phyloP scores from a whole-genome alignment of 2,888 invertebrate species.

The Monoplex corrugatus region DNA sequence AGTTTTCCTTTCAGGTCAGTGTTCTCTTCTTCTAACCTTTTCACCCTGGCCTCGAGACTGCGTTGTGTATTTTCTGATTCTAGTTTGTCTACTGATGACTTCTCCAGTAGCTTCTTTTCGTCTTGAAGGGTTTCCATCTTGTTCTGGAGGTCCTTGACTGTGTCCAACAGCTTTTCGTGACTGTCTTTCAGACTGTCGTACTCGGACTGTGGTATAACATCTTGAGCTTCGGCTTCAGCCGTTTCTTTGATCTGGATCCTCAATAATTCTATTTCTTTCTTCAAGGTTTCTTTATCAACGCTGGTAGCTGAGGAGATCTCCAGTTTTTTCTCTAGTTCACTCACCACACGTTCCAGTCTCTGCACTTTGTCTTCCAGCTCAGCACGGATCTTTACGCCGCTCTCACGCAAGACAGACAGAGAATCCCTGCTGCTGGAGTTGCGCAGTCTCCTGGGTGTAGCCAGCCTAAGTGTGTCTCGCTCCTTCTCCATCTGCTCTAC shows the following conservation, averaged over 20 bases:
- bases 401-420: constrained; percentile 50
- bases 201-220: constrained; percentile 49
- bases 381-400: constrained; percentile 80
- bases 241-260: constrained; percentile 42
- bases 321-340: constrained; percentile 63
- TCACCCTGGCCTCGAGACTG: constrained; percentile 76
- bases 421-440: constrained; percentile 48
- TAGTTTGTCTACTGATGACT: constrained; percentile 16
- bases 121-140: constrained; percentile 73
- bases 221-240: constrained; percentile 63
- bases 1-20: constrained; percentile 44
- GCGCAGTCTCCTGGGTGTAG: neutral
- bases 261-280: constrained; percentile 57
- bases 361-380: constrained; percentile 78
- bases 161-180: constrained; percentile 54
- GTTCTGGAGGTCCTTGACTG: constrained; percentile 80
- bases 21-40: constrained; percentile 79
- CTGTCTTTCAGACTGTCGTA: constrained; percentile 31
- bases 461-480: constrained; percentile 47
- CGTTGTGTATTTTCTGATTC: neutral
- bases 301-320: constrained; percentile 29
- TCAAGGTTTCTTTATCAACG: constrained; percentile 54
- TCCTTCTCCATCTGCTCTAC: constrained; percentile 61
- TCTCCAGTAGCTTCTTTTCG: constrained; percentile 57
- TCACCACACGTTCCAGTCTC: constrained; percentile 78